Conservation (phyloP, 1,140 invertebrate species). For the Pogonomyrmex californicus region DNA sequence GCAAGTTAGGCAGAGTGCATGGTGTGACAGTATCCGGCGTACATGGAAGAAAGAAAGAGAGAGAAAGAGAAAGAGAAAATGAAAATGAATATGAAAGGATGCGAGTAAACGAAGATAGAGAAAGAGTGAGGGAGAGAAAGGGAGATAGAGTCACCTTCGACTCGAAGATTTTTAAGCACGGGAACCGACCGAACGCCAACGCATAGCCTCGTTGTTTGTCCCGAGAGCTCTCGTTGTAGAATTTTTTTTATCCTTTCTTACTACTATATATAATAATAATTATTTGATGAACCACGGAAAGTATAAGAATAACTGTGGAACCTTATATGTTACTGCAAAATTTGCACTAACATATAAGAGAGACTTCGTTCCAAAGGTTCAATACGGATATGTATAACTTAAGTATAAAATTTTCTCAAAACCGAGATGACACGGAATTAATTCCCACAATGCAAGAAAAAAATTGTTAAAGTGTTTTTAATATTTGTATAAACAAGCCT, state of each 20-base stretch:
- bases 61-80: constrained; percentile 49
- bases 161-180: constrained; percentile 64
- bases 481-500: constrained; percentile 3
- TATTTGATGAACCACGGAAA: constrained; percentile 50
- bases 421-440: constrained; percentile 19
- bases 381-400: constrained; percentile 33
- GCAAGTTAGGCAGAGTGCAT: constrained; percentile 69
- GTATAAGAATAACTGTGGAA: not conserved
- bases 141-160: constrained; percentile 55
- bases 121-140: constrained; percentile 26
- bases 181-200: constrained; percentile 72
- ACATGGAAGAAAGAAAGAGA: constrained; percentile 38
- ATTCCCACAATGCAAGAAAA: constrained; percentile 21
- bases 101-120: constrained; percentile 25
- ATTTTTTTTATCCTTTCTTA: constrained; percentile 53
- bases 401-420: constrained; percentile 33
- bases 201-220: constrained; percentile 62
- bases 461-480: constrained; percentile 29
- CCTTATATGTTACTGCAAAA: not conserved
- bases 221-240: constrained; percentile 50
- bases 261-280: constrained; percentile 28
- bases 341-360: constrained; percentile 35
- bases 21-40: constrained; percentile 32
- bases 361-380: constrained; percentile 30
- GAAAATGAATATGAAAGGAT: constrained; percentile 46